Conservation (phyloP, 2,888 invertebrate genomes). For the Acronicta leporina region DNA sequence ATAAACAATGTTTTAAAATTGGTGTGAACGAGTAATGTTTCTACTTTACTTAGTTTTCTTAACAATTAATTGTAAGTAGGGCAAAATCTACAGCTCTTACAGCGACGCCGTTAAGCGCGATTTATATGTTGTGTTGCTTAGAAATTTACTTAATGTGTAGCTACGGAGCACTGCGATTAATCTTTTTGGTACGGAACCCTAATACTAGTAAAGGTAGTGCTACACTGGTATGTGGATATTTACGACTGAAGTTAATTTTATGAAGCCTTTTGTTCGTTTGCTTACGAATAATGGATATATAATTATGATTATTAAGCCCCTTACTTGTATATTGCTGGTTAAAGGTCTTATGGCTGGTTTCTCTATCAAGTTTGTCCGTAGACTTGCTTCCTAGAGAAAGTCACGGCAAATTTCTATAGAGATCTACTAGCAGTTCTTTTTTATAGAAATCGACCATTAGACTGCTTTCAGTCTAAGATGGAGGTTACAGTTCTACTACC, state of each 20-base stretch:
- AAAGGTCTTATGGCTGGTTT: too few relatives aligned
- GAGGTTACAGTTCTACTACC: too few relatives aligned
- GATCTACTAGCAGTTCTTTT: too few relatives aligned
- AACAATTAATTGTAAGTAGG: conserved; percentile 17
- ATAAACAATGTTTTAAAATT: too few relatives aligned
- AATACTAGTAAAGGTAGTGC: conserved; percentile 40
- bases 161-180: conserved; percentile 79
- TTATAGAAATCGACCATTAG: too few relatives aligned
- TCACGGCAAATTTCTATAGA: too few relatives aligned
- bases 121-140: conserved; percentile 84
- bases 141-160: conserved; percentile 83
- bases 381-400: too few relatives aligned
- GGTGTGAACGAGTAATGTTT: not conserved
- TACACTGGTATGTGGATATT: conserved; percentile 42
- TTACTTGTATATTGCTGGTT: too few relatives aligned
- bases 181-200: conserved; percentile 61
- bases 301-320: too few relatives aligned
- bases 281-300: conserved; percentile 5
- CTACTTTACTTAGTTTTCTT: conserved; percentile 1
- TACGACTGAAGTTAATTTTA: conserved; percentile 42
- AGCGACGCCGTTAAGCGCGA: conserved; percentile 77
- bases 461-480: too few relatives aligned
- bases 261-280: conserved; percentile 34
- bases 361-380: too few relatives aligned
- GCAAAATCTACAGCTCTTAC: conserved; percentile 56